Conservation (phyloP, 2,797 vertebrate genomes). For the Pyrrhura leucotis region DNA sequence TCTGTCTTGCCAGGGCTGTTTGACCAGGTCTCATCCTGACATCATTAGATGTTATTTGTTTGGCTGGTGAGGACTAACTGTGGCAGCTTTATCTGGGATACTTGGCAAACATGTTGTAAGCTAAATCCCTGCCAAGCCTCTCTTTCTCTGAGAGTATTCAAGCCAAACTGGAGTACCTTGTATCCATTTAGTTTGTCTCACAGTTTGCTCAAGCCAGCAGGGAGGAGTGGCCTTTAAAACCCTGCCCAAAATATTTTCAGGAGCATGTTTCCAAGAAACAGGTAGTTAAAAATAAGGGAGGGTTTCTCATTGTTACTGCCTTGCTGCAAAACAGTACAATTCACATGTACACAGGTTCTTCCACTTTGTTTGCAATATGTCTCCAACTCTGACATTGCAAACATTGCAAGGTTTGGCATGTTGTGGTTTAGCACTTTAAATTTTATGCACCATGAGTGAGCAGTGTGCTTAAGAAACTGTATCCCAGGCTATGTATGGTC, state of each 20-base stretch:
- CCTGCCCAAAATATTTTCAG: neutral
- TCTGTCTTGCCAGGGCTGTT: neutral
- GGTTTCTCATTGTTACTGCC: neutral
- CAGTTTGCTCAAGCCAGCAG: neutral
- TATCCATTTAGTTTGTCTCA: neutral
- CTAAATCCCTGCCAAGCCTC: neutral
- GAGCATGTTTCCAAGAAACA: neutral
- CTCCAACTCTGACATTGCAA: neutral
- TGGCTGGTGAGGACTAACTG: neutral
- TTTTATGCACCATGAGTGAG: neutral
- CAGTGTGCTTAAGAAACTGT: neutral
- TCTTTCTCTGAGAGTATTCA: neutral
- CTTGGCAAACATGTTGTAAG: neutral
- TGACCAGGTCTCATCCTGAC: neutral
- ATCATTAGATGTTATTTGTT: neutral
- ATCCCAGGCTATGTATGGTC: neutral
- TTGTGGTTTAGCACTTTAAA: neutral
- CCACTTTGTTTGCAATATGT: neutral
- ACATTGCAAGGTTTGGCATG: neutral
- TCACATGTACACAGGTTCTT: neutral
- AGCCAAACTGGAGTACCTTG: neutral
- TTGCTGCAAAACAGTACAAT: neutral
- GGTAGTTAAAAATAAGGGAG: neutral
- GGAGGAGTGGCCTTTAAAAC: neutral
- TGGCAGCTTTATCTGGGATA: neutral